Evolutionary conservation across 2,113 vertebrate species (phyloP), one percentile per base, ranked within the genome.

Genomic region (Holacanthus passer): DNA sequence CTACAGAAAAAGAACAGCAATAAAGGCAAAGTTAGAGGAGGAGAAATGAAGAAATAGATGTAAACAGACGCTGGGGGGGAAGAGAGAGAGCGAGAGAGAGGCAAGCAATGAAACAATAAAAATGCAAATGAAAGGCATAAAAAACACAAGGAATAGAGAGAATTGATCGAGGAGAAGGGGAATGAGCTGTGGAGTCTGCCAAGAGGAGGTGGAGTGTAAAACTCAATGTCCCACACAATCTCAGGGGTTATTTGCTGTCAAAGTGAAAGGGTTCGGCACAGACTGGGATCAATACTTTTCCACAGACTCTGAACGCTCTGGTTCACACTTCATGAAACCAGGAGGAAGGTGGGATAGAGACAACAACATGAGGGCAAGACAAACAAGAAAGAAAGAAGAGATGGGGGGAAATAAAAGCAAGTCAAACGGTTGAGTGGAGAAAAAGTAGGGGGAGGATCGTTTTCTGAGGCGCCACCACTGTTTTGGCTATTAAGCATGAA

Each of bases 81-180:
- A 63, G 19, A 63, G 63, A 63, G 22, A 45, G 55, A 63, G 19
- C 59, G 63, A 63, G 22, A 45, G 55, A 56, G 53, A 81, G 68
- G 77, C 48, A 81, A 81, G 84, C 75, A 75, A 88, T 89, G 87
- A 90, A 92, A 91, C 88, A 92, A 93, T 93, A 92, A 91, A 92
- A 92, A 93, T 93, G 92, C 88, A 88, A 91, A 93, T 92, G 79
- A 66, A 82, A 87, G 76, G 73, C 77, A 85, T 78, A 83, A 87
- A 89, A 87, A 80, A 82, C 45, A 39, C 39, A 63, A 74, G 67
- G 74, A 87, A 83, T 74, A n/a, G 69, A 76, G 39, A 84, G 74
- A 79, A 86, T 19, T 84, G 84, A 85, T 88, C 74, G 74, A 78
- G 68, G 71, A 86, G 64, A 76, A 22, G 72, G 19, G 35, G 79